phyloP scores from a whole-genome alignment of 35 echinoderm and acorn worm species.

The Heliocidaris erythrogramma region DNA sequence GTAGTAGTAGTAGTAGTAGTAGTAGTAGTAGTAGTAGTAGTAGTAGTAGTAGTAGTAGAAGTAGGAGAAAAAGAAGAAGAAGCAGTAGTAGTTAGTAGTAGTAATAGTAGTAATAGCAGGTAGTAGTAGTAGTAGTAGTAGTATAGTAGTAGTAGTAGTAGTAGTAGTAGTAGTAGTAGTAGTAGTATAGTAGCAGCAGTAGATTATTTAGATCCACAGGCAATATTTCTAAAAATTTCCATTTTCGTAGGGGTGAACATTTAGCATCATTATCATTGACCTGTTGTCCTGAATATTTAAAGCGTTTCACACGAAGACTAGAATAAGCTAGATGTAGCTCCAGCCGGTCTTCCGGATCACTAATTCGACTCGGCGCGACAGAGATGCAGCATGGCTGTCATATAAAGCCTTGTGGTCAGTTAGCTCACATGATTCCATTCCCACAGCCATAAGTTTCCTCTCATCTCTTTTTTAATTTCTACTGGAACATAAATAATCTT shows the following conservation, averaged over 20 bases:
- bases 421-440: not conserved
- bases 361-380: constrained; percentile 17
- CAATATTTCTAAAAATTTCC: too few species aligned
- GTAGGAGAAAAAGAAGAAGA: not conserved
- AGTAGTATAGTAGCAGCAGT: not conserved
- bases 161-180: not conserved
- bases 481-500: not conserved
- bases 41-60: constrained; percentile 7
- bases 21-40: constrained; percentile 19
- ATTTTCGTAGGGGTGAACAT: not conserved
- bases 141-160: constrained; percentile 18
- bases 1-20: constrained; percentile 26
- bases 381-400: constrained; percentile 16
- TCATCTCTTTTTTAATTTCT: not conserved
- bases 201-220: not conserved
- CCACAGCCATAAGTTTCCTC: not conserved
- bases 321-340: not conserved
- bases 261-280: not conserved
- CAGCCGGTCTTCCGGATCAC: constrained; percentile 20
- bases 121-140: constrained; percentile 32
- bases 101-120: not conserved
- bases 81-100: constrained; percentile 15
- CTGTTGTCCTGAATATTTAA: not conserved
- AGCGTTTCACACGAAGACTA: not conserved
- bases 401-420: constrained; percentile 39